These are phyloP conservation scores for Scaeva pyrastri DNA, from an alignment of 2,888 invertebrate species.

Conservation along the genomic window DNA sequence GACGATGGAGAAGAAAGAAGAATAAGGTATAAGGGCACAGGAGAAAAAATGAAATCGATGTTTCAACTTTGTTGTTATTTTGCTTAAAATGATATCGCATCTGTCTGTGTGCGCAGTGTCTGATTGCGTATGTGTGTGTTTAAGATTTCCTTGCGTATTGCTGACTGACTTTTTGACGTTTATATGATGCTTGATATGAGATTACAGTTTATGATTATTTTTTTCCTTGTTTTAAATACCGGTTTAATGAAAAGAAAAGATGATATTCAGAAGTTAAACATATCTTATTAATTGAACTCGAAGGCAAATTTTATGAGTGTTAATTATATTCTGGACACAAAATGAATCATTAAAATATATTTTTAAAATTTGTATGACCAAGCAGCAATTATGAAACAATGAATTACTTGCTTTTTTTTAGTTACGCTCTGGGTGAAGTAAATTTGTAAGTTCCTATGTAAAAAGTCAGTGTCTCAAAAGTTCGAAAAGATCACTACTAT, in stretches of 20 bases:
- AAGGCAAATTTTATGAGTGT: neutral
- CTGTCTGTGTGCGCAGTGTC: conserved; percentile 2
- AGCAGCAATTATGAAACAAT: no score
- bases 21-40: neutral
- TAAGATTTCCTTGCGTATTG: conserved; percentile 35
- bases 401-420: no score
- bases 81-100: neutral
- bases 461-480: no score
- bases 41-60: conserved; percentile 27
- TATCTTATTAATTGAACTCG: conserved; percentile 32
- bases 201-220: conserved; percentile 45
- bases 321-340: conserved; percentile 1
- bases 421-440: no score
- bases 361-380: no score
- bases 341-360: neutral
- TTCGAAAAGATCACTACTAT: no score
- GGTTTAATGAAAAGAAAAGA: neutral
- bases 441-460: no score
- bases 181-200: conserved; percentile 68
- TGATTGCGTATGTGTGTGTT: conserved; percentile 20
- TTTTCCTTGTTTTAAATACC: conserved; percentile 1
- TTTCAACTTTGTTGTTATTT: conserved; percentile 52
- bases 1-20: neutral
- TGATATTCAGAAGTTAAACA: conserved; percentile 37
- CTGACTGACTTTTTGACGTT: conserved; percentile 71